Evolutionary conservation across 2,888 invertebrate genomes (phyloP), one percentile per base, ranked within the genome.

Genomic region (Prosapia bicincta): DNA sequence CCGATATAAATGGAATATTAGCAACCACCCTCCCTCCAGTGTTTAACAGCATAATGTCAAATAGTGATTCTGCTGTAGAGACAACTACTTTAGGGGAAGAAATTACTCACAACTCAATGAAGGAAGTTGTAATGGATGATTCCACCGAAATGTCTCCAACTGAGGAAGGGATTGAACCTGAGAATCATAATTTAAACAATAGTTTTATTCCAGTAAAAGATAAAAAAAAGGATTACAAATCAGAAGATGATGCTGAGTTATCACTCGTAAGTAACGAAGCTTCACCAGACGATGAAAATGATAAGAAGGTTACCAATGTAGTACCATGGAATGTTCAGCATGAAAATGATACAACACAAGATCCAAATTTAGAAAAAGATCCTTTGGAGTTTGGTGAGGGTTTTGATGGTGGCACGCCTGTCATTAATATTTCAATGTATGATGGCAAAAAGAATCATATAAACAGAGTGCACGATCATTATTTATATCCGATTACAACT

Each of bases 351-450:
- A 67, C 67, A 25, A 67, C 67, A 26, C 26, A 28, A 24, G 24
- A 69, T n/a, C 20, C 67, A n/a, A 38, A 66, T 20, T 10, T 54
- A 13, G 76, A 76, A 28, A 15, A 54, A 15, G 76, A 76, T 74
- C 76, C 76, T 20, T 38, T 76, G 67, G 74, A 69, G 9, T 76
- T 76, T 32, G 74, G 76, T 68, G 76, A 74, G 38, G 76, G 76
- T 13, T 23, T 32, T 20, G 67, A 67, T 68, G 68, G 66, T 26
- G 76, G 76, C 25, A 71, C 74, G 38, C 74, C 76, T 66, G 24
- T 76, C 5, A 74, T 76, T n/a, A 76, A 76, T 67, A 71, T 76
- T 3, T 74, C 76, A 43, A 67, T 76, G 20, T 69, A 72, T 54
- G 76, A 76, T 65, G 23, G 68, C 26, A 76, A 70, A 26, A 70